Percentiles rank a stretch among this genome's conserved stretches.
Conservation (phyloP, 2,888 invertebrate species). For the Eubasilissa splendida region DNA sequence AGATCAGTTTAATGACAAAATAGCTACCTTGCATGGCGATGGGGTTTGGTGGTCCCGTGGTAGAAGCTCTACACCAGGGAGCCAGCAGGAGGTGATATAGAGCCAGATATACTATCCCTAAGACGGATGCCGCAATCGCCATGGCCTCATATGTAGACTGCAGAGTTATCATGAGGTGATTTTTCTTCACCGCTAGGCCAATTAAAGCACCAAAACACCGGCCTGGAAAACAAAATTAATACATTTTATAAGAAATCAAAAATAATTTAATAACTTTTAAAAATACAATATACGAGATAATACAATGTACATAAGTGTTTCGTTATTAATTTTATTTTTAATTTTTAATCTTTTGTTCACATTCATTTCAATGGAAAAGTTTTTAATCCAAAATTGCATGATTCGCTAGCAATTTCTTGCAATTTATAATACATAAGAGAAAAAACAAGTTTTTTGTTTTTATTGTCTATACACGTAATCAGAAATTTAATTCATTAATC, state of each 20-base stretch:
- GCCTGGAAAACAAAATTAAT: constrained; percentile 67
- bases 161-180: constrained; percentile 65
- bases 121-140: constrained; percentile 77
- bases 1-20: no score
- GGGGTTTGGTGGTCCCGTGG: constrained; percentile 77
- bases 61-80: constrained; percentile 80
- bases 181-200: constrained; percentile 71
- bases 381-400: no score
- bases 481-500: no score
- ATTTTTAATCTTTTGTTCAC: no score
- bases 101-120: constrained; percentile 80
- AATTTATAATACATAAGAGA: no score
- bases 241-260: background rate
- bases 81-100: constrained; percentile 83
- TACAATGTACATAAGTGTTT: background rate
- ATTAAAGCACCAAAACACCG: constrained; percentile 82
- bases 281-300: background rate
- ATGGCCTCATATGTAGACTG: constrained; percentile 76
- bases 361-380: no score
- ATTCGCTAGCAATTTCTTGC: no score
- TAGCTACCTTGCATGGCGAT: constrained; percentile 77
- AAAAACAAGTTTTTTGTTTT: no score
- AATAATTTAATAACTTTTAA: background rate
- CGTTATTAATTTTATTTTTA: no score
- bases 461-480: no score